phyloP scores from a whole-genome alignment of 2,113 vertebrate species.

The Pionites leucogaster region DNA sequence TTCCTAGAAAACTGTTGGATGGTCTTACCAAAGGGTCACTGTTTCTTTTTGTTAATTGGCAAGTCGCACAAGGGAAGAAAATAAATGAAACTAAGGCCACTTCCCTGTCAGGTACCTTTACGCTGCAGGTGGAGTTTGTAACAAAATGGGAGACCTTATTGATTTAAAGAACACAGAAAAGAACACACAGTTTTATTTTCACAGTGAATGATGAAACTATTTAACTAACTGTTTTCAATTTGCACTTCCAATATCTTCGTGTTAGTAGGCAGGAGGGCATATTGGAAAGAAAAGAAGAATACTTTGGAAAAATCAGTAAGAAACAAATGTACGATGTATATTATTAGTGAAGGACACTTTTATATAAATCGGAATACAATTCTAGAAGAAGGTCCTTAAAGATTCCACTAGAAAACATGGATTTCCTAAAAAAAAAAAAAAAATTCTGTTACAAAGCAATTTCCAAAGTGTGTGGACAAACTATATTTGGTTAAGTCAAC shows the following conservation, averaged over 20 bases:
- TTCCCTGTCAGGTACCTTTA: neutral
- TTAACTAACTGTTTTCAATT: slow-evolving; percentile 33
- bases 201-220: slow-evolving; percentile 11
- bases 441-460: neutral
- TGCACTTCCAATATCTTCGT: neutral
- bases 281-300: neutral
- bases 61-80: neutral
- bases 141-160: neutral
- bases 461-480: neutral
- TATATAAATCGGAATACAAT: neutral
- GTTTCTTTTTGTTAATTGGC: neutral
- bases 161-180: slow-evolving; percentile 1
- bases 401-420: neutral
- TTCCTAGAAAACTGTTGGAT: neutral
- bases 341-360: neutral
- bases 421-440: neutral
- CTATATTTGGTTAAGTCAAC: neutral
- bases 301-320: neutral
- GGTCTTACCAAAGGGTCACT: neutral
- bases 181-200: neutral
- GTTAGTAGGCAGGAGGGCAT: neutral
- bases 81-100: neutral
- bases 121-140: neutral
- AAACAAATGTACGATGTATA: neutral
- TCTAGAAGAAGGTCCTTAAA: neutral